Base-by-base conservation (phyloP, 2,888 invertebrate genomes). In the Monochamus alternatus region DNA sequence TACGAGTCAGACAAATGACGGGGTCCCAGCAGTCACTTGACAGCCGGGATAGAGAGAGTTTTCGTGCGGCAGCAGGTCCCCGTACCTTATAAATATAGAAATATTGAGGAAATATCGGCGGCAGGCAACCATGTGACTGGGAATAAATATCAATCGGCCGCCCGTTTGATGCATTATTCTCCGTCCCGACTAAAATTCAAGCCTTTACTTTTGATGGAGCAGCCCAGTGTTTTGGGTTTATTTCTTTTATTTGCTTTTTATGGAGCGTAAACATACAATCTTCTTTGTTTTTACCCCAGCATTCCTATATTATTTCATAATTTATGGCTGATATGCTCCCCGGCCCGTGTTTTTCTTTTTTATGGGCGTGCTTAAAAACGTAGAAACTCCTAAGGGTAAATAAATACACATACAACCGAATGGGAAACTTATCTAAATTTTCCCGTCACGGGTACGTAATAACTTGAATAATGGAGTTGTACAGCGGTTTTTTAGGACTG, bases 1-100 rank as follows among this genome's bases (percentile, higher is more conserved):
- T 67, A 14, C 68, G 43, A 68, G 68, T 68, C 68, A 68, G 43
- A 59, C 43, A 68, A 68, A 68, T 58, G 68, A 68, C 44, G 38
- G 52, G 14, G 51, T 63, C 68, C 63, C 62, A 63, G 43, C 51
- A 55, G 55, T 63, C 62, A 68, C 74, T 68, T 63, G 74, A 74
- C 60, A 59, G 73, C 32, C 43, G 55, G 67, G 67, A 69, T 74
- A 67, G 66, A 73, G 58, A 22, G 22, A 22, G 22, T 22, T 22
- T 63, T 68, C 43, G 62, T 62, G 65, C 62, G 65, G 67, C 68
- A 68, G 60, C 62, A 68, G 60, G 74, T 65, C 55, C 60, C 63
- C 52, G 68, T 67, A 69, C 63, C 74, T 64, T 68, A 74, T 74
- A 74, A 74, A 74, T 74, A 74, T 69, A 74, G 69, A 74, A 74